Percentiles rank a stretch among this genome's conserved stretches.
Evolutionary conservation across 2,797 vertebrate genomes (phyloP).

Genomic region (Pseudopleuronectes americanus): DNA sequence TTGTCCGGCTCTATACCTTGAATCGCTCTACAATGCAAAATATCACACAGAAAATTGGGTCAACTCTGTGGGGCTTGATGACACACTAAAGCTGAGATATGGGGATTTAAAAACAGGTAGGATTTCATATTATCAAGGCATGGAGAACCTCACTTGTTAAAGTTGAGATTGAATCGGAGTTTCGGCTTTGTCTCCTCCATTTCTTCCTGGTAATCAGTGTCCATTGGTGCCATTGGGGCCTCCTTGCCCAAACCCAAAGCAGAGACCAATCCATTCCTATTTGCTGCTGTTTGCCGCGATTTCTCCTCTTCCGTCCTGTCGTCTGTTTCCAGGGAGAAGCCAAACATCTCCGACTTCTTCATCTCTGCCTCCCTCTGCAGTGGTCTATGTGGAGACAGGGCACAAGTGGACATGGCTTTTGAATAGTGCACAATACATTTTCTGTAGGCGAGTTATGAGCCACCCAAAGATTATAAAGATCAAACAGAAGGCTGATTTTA

Average conservation of each 20-base stretch:
- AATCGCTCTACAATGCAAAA: slow-evolving; percentile 56
- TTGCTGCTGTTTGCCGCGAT: slow-evolving; percentile 37
- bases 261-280: slow-evolving; percentile 58
- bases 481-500: background rate
- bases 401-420: background rate
- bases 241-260: slow-evolving; percentile 75
- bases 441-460: too few species aligned
- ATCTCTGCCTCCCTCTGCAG: slow-evolving; percentile 66
- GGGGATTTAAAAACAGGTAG: background rate
- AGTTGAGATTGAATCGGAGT: slow-evolving; percentile 83
- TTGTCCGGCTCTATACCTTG: slow-evolving; percentile 19
- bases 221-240: slow-evolving; percentile 85
- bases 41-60: background rate
- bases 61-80: slow-evolving; percentile 7
- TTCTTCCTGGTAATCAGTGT: slow-evolving; percentile 88
- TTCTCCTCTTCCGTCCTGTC: slow-evolving; percentile 85
- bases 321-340: slow-evolving; percentile 79
- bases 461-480: too few species aligned
- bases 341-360: slow-evolving; percentile 82
- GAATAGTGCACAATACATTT: too few species aligned
- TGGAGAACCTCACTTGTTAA: slow-evolving; percentile 78
- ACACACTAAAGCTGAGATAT: slow-evolving; percentile 12
- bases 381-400: slow-evolving; percentile 15
- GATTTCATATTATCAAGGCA: slow-evolving; percentile 23
- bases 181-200: slow-evolving; percentile 66